Base-by-base conservation (phyloP, 2,113 vertebrate species). In the Arenaria interpres region DNA sequence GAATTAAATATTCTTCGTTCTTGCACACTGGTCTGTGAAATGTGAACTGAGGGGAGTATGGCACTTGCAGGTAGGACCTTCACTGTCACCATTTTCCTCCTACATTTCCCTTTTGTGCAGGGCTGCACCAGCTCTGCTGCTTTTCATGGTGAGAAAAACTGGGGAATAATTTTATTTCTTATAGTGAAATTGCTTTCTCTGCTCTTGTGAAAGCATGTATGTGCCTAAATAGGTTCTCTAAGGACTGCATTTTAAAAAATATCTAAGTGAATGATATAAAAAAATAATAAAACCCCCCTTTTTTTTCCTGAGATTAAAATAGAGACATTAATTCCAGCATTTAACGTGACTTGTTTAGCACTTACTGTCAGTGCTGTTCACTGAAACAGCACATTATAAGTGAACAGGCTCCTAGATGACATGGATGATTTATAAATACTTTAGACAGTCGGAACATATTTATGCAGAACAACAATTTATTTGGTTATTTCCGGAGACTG, bases 301-400 rank as follows among this genome's bases (percentile, higher is more conserved):
- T 19, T n/a, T 69, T 39, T 32, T n/a, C 2, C 46, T 48, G 27
- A 17, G 24, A 73, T 90, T 83, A 33, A 80, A 92, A 88, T 62
- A 73, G 41, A 82, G 75, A 35, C 25, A 66, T 89, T 89, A 69
- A 88, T 84, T 63, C 46, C 28, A 51, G 14, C 1, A 1, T 75
- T 78, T 71, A 77, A 78, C 87, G 72, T 95, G 87, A 85, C 62
- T 88, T 88, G 72, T 95, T 95, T 90, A 90, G 80, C 35, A 56
- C 23, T 54, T 89, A 21, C 35, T 92, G 76, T 59, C 51, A 68
- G 68, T 60, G 72, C 64, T 90, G 73, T n/a, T 90, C 88, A 78
- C 54, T 88, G 92, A 84, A 88, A 85, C 74, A 69, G 46, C 75
- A 50, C 0, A 0, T 85, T 91, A 4, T 46, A 73, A 88, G 72